Conservation (phyloP, 1,140 invertebrate genomes). For the Penaeus japonicus region DNA sequence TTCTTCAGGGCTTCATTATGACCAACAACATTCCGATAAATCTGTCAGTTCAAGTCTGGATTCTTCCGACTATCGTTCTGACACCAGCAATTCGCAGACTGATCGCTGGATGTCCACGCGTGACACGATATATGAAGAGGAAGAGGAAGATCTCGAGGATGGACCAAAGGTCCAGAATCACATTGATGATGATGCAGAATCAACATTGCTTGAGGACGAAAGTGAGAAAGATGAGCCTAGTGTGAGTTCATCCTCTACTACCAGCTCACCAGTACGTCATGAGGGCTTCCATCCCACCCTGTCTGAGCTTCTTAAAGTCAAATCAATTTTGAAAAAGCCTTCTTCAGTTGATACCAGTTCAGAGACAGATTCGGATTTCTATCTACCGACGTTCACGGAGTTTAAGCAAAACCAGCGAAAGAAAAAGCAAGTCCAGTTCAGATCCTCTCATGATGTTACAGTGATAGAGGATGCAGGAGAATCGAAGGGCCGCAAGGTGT, state of each 20-base stretch:
- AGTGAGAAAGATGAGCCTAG: slow-evolving; percentile 30
- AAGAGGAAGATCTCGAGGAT: slow-evolving; percentile 1
- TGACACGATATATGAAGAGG: slow-evolving; percentile 53
- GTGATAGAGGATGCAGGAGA: slow-evolving; percentile 51
- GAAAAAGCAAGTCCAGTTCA: slow-evolving; percentile 58
- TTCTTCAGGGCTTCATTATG: not conserved
- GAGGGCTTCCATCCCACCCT: slow-evolving; percentile 45
- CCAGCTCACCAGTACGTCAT: slow-evolving; percentile 23
- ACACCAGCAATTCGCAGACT: not conserved
- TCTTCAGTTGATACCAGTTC: slow-evolving; percentile 58
- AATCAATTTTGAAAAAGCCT: slow-evolving; percentile 58
- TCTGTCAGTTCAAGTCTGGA: not conserved
- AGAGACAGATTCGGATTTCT: slow-evolving; percentile 59
- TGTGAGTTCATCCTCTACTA: slow-evolving; percentile 33
- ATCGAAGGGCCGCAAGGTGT: slow-evolving; percentile 53
- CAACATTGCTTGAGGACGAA: slow-evolving; percentile 30
- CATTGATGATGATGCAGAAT: slow-evolving; percentile 9
- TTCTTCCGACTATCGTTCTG: not conserved
- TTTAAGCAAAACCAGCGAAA: slow-evolving; percentile 49
- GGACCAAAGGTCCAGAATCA: not conserved
- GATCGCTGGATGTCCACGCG: slow-evolving; percentile 16
- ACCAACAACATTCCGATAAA: not conserved
- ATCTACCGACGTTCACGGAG: slow-evolving; percentile 38
- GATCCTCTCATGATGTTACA: slow-evolving; percentile 48
- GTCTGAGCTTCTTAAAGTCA: slow-evolving; percentile 55